phyloP scores from a whole-genome alignment of 1,140 invertebrate species.

The Drosophila aff. region DNA sequence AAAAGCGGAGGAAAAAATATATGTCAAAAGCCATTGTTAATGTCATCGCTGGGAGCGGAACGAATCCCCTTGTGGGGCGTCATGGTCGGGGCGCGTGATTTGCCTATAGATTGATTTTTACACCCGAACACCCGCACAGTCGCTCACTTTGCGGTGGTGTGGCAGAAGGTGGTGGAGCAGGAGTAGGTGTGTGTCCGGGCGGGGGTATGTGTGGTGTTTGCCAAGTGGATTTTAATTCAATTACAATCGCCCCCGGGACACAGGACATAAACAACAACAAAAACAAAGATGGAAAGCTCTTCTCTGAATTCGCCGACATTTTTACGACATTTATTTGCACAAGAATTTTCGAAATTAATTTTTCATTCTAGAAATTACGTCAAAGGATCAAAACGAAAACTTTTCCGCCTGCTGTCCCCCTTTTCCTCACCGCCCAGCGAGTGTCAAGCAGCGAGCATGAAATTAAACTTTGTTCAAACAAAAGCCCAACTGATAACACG shows the following conservation, averaged over 20 bases:
- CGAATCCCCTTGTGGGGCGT: slow-evolving; percentile 24
- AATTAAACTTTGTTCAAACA: slow-evolving; percentile 65
- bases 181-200: not conserved
- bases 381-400: slow-evolving; percentile 51
- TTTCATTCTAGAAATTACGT: slow-evolving; percentile 50
- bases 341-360: slow-evolving; percentile 55
- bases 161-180: not conserved
- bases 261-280: not conserved
- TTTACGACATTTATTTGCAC: slow-evolving; percentile 19
- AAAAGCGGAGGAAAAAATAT: slow-evolving; percentile 51
- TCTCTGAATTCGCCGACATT: not conserved
- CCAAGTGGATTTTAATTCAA: slow-evolving; percentile 68
- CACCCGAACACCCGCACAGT: slow-evolving; percentile 29
- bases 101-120: slow-evolving; percentile 70
- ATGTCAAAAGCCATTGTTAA: slow-evolving; percentile 81
- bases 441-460: slow-evolving; percentile 53
- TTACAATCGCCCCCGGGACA: slow-evolving; percentile 28
- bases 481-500: slow-evolving; percentile 37
- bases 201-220: slow-evolving; percentile 16
- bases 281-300: not conserved
- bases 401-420: slow-evolving; percentile 33
- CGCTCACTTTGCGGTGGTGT: not conserved
- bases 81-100: slow-evolving; percentile 62
- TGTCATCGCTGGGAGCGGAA: slow-evolving; percentile 49
- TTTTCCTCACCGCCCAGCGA: slow-evolving; percentile 7